Conservation (phyloP, 2,888 invertebrate genomes). For the Dendrolimus pini region DNA sequence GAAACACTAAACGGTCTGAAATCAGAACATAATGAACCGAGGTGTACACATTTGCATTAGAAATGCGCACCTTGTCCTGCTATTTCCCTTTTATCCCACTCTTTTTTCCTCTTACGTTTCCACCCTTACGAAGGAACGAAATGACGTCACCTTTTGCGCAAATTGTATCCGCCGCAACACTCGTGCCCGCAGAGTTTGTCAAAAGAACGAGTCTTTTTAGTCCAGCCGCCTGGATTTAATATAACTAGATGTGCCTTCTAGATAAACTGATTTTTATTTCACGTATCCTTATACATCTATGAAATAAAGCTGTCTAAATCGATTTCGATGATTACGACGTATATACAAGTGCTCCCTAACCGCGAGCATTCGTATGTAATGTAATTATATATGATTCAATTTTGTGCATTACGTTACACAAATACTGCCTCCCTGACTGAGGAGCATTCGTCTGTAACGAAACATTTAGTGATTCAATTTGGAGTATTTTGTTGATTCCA, state of each 20-base stretch:
- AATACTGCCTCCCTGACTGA: no score
- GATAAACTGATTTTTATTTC: no score
- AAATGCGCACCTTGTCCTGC: slow-evolving; percentile 38
- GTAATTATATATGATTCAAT: no score
- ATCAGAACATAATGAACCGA: slow-evolving; percentile 61
- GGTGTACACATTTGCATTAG: slow-evolving; percentile 51
- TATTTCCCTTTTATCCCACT: not conserved
- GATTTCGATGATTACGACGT: no score
- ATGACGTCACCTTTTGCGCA: slow-evolving; percentile 38
- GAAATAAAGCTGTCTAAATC: no score
- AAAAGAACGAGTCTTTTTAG: slow-evolving; percentile 56
- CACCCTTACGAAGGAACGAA: slow-evolving; percentile 21
- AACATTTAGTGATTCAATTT: no score
- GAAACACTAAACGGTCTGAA: slow-evolving; percentile 50
- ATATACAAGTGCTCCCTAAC: no score
- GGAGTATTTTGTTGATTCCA: no score
- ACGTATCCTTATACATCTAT: no score
- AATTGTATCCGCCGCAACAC: slow-evolving; percentile 48
- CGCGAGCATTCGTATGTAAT: no score
- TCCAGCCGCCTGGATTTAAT: slow-evolving; percentile 2
- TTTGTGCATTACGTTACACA: no score
- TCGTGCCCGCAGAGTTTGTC: slow-evolving; percentile 42
- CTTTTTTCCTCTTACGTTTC: not conserved
- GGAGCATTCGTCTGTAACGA: no score
- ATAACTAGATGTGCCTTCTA: slow-evolving; percentile 10